Evolutionary conservation across 1,140 invertebrate genomes (phyloP).

Genomic region (Cephus cinctus): DNA sequence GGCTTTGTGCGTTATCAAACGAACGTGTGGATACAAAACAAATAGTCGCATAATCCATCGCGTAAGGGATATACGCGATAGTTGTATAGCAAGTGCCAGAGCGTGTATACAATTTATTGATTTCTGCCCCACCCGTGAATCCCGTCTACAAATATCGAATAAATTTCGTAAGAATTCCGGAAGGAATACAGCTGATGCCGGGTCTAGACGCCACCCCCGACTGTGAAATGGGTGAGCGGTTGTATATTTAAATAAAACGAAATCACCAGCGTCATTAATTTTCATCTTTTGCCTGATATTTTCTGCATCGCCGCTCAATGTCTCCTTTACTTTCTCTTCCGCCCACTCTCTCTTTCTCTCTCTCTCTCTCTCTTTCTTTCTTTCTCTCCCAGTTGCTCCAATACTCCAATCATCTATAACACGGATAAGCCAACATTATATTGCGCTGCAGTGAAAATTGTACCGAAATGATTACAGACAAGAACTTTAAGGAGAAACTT

Average conservation of each 20-base stretch:
- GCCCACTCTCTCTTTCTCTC: neutral
- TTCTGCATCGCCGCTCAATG: no score
- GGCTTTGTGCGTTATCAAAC: no score
- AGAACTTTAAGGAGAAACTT: conserved; percentile 69
- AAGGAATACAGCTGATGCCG: neutral
- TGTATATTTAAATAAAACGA: neutral
- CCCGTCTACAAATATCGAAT: neutral
- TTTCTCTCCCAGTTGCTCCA: neutral
- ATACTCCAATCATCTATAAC: neutral
- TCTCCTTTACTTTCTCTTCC: neutral
- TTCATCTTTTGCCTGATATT: no score
- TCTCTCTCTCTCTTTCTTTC: neutral
- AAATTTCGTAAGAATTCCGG: no score
- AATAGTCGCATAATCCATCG: no score
- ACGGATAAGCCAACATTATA: no score
- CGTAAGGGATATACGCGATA: no score
- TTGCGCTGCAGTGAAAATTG: no score
- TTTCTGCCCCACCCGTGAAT: neutral
- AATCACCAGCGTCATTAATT: no score
- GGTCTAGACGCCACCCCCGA: neutral
- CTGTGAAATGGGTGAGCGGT: neutral
- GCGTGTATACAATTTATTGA: neutral
- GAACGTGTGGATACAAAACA: no score
- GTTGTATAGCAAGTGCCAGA: no score
- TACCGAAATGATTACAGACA: neutral